Percentiles rank a stretch among this genome's conserved stretches.
Evolutionary conservation across 1,140 invertebrate genomes (phyloP).

Genomic region (Amyelois transitella): DNA sequence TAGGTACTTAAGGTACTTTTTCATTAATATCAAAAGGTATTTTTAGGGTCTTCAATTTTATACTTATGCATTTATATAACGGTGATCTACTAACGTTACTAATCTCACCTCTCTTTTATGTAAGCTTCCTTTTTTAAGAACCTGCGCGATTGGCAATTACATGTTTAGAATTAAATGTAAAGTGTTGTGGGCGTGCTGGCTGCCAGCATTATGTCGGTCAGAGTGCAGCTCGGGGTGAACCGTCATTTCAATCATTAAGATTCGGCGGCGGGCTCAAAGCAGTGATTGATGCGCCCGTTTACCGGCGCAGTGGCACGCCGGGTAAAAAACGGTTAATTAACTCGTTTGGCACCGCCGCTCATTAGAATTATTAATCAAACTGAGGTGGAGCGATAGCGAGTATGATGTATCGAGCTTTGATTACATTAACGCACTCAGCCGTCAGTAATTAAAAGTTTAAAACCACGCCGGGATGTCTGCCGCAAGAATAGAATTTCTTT

Average conservation of each 20-base stretch:
- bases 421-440: constrained; percentile 64
- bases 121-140: neutral
- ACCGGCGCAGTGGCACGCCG: constrained; percentile 61
- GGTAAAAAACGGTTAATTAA: constrained; percentile 71
- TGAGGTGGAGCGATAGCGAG: constrained; percentile 66
- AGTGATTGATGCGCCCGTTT: constrained; percentile 71
- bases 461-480: constrained; percentile 59
- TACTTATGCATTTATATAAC: no score
- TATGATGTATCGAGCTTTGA: constrained; percentile 73
- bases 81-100: neutral
- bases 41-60: no score
- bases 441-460: constrained; percentile 70
- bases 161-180: neutral
- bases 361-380: constrained; percentile 74
- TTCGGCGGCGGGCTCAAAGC: constrained; percentile 66
- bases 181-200: neutral
- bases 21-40: no score
- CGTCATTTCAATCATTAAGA: constrained; percentile 70
- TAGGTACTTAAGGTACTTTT: no score
- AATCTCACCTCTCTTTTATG: no score
- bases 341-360: constrained; percentile 73
- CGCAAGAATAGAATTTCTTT: constrained; percentile 26
- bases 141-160: neutral
- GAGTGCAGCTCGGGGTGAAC: constrained; percentile 21
- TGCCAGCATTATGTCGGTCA: constrained; percentile 7